Base-by-base conservation (phyloP, 2,888 invertebrate genomes). In the Brachycybe producta region DNA sequence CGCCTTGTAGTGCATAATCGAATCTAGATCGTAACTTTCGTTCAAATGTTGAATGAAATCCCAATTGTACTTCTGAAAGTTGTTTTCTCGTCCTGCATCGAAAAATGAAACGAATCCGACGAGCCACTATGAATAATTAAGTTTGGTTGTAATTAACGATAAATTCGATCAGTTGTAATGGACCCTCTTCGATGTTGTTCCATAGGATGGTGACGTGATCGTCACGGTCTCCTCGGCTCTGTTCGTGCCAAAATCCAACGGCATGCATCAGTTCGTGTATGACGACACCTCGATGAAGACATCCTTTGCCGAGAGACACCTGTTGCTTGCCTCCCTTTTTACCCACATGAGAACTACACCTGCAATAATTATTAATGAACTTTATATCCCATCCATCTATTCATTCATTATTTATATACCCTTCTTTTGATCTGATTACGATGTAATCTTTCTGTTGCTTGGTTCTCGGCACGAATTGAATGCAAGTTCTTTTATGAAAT, bases 301-400 rank as follows among this genome's bases (percentile, higher is more conserved):
- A 71, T 3, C 64, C 62, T 4, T 58, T 57, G 1, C 64, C 62
- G 51, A 75, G 61, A 1, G 71, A 70, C 4, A 75, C 61, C 1
- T 66, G 64, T 59, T 75, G 74, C 42, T 63, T 64, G 1, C 72
- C 73, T 0, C 73, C 73, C 3, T 67, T 66, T 15, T 66, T 58
- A 2, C 73, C 71, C 2, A 74, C 70, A 46, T 67, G 65, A 51
- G 73, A 73, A 52, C 69, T 70, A 60, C 75, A 75, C 5, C 53
- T 61, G 3, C 57, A 47, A 38, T 13, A 41, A 24, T 26, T 47
- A 2, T 11, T 35, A 35, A 15, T 5, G 15, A 35, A 15, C 15
- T 3, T 44, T 3, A 5, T 3, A 3, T 15, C 3, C 26, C 34
- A 3, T 21, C 5, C 15, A 3, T 38, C n/a, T 8, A 23, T 32